A percentile compares a stretch with the other conserved stretches of the same genome.
Evolutionary conservation across 2,888 invertebrate genomes (phyloP).

Genomic region (Noctua janthina): DNA sequence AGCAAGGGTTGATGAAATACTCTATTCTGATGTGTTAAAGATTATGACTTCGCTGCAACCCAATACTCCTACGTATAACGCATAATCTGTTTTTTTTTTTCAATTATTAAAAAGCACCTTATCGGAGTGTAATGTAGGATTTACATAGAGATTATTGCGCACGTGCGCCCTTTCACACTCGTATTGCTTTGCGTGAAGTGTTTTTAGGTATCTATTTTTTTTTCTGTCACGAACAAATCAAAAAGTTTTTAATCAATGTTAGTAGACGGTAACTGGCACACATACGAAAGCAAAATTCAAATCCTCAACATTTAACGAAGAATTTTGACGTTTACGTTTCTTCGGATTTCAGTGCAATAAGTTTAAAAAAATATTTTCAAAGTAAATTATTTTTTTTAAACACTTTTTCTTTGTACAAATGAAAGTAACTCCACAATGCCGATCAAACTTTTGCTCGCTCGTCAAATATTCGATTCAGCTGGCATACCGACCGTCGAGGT

Average conservation of each 20-base stretch:
- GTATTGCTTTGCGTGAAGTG: slow-evolving; percentile 16
- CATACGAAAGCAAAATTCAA: neutral
- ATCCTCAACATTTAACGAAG: slow-evolving; percentile 9
- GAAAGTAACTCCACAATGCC: slow-evolving; percentile 91
- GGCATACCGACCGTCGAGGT: slow-evolving; percentile 99
- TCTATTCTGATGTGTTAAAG: slow-evolving; percentile 26
- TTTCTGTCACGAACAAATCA: slow-evolving; percentile 32
- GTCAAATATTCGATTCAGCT: slow-evolving; percentile 99
- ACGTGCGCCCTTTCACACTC: slow-evolving; percentile 78
- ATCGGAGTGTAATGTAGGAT: slow-evolving; percentile 86
- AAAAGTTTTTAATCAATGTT: slow-evolving; percentile 36
- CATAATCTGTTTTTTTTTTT: slow-evolving; percentile 84
- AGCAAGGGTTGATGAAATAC: slow-evolving; percentile 35
- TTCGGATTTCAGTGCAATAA: neutral
- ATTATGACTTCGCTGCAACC: slow-evolving; percentile 31
- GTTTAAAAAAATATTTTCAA: neutral
- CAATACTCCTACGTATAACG: slow-evolving; percentile 71
- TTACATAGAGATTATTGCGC: slow-evolving; percentile 84
- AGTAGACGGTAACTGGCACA: slow-evolving; percentile 23
- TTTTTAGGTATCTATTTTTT: slow-evolving; percentile 11
- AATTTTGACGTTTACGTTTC: slow-evolving; percentile 21
- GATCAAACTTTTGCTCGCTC: slow-evolving; percentile 96
- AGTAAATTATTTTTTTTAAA: slow-evolving; percentile 18
- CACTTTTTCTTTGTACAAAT: slow-evolving; percentile 17
- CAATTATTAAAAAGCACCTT: slow-evolving; percentile 88